phyloP scores from a whole-genome alignment of 2,113 vertebrate genomes.

The Pao palembangensis region DNA sequence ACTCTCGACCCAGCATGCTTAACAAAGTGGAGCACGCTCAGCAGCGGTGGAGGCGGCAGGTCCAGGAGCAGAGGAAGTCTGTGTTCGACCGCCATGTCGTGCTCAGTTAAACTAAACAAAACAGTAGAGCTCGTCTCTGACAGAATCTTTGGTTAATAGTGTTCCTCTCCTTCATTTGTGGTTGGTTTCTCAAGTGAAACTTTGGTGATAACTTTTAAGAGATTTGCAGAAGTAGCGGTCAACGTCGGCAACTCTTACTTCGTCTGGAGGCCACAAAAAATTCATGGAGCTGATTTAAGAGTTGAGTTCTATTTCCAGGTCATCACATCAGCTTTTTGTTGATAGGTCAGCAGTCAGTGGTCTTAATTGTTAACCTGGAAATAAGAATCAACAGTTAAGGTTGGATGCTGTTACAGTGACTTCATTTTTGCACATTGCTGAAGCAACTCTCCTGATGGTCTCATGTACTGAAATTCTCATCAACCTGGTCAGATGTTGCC shows the following conservation, averaged over 20 bases:
- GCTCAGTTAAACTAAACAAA: conserved; percentile 82
- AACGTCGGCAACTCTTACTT: not conserved
- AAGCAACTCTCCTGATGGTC: conserved; percentile 12
- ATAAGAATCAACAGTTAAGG: not conserved
- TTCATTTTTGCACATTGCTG: conserved; percentile 35
- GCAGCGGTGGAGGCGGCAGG: conserved; percentile 96
- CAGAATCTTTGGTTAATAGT: conserved; percentile 23
- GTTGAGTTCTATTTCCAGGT: not conserved
- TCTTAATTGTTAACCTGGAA: not conserved
- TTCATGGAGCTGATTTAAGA: not conserved
- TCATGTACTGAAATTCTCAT: no score
- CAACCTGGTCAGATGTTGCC: not conserved
- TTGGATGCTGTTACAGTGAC: not conserved
- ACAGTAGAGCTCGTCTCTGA: conserved; percentile 52
- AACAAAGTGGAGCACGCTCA: conserved; percentile 98
- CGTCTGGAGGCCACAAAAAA: conserved; percentile 27
- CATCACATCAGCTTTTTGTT: not conserved
- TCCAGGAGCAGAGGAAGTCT: conserved; percentile 96
- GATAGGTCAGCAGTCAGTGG: not conserved
- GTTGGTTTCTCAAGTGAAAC: conserved; percentile 26
- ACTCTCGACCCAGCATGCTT: conserved; percentile 88
- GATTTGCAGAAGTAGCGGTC: conserved; percentile 2
- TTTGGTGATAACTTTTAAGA: conserved; percentile 12
- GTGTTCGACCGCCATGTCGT: conserved; percentile 97
- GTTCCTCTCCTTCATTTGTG: conserved; percentile 40